Conservation (phyloP, 2,113 vertebrate genomes). For the Nothoprocta perdicaria region DNA sequence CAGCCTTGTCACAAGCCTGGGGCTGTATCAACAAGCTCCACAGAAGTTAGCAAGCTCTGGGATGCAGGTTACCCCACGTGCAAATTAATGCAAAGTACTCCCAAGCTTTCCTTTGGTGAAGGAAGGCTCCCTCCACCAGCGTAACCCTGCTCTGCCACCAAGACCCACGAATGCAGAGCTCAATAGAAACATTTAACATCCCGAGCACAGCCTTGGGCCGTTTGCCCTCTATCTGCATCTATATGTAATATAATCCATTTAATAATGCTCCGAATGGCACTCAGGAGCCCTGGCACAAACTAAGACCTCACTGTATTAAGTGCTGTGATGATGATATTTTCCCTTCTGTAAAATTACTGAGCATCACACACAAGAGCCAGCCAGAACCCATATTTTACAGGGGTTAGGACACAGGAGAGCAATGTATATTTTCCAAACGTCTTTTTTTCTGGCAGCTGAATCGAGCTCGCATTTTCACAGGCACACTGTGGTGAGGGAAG, state of each 20-base stretch:
- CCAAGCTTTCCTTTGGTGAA: background rate
- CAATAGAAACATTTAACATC: conserved; percentile 62
- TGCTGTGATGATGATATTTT: background rate
- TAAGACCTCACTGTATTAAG: conserved; percentile 57
- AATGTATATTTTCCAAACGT: conserved; percentile 55
- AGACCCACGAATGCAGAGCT: conserved; percentile 22
- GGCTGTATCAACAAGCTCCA: background rate
- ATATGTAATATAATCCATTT: conserved; percentile 50
- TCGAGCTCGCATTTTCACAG: conserved; percentile 47
- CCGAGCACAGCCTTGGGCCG: background rate
- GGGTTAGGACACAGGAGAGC: conserved; percentile 46
- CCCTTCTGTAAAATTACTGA: conserved; percentile 48
- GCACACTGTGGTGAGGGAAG: background rate
- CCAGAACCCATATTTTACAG: conserved; percentile 29
- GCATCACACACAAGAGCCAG: background rate
- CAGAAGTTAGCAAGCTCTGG: background rate
- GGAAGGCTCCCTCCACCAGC: background rate
- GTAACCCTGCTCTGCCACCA: background rate
- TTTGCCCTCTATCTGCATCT: conserved; percentile 41
- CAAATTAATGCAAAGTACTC: background rate
- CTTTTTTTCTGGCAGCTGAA: conserved; percentile 60
- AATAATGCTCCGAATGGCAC: conserved; percentile 62
- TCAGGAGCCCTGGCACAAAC: conserved; percentile 34
- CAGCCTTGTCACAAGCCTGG: background rate
- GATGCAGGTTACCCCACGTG: background rate